Evolutionary conservation across 2,113 vertebrate species (phyloP), one percentile per base, ranked within the genome.

Genomic region (Vidua chalybeata): DNA sequence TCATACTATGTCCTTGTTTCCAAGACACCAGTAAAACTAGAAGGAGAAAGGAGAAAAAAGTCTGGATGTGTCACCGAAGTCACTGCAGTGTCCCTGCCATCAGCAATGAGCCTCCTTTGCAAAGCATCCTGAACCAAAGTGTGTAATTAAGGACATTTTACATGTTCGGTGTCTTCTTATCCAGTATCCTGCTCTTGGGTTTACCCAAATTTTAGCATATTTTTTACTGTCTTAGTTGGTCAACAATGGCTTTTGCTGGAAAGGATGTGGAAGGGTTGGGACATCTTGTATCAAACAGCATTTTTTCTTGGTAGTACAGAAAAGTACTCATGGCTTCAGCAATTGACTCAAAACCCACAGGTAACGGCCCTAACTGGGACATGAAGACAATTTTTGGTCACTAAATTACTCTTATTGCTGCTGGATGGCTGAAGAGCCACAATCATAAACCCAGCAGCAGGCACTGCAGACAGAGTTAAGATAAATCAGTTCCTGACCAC

Each of bases 351-450:
- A 51, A 87, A 37, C 58, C 91, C 51, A 87, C 58, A 94, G 41
- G 24, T 78, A 66, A 80, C 37, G 93, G 51, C 27, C 54, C 21
- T 79, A 78, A 77, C 72, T 82, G 54, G 54, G 68, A 93, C 5
- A 8, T 3, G 4, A 83, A 80, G 45, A 88, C 31, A 67, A 93
- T 71, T 84, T 83, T 80, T 93, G 30, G 72, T 83, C 68, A 74
- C 48, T 95, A 72, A 86, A 90, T 96, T 94, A 74, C 71, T 94
- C 87, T 76, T 90, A 52, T n/a, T 93, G 72, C 48, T 93, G 24
- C 54, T 92, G 68, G 63, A 72, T 88, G 35, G 43, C 55, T 90
- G 63, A 94, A 93, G 79, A 86, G 31, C 24, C 56, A 81, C 76
- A 84, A 41, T 80, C 93, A 94, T 67, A 94, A 93, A 88, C 7